These are phyloP conservation scores for Pyralis farinalis DNA, from an alignment of 2,888 invertebrate genomes.

Conservation along the genomic window DNA sequence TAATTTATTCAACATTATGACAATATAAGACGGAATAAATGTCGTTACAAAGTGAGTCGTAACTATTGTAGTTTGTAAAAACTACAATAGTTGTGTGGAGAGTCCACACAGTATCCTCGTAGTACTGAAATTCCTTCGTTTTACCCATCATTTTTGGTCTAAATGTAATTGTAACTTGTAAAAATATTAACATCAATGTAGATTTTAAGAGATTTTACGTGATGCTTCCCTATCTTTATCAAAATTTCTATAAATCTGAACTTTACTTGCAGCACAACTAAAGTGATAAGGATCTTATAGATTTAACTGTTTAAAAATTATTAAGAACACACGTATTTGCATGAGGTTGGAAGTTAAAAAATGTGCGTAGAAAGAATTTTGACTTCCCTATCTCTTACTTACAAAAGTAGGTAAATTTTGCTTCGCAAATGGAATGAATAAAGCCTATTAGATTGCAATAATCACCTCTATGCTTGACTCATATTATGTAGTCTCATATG, in stretches of 20 bases:
- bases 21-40: too few relatives aligned
- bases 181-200: background rate
- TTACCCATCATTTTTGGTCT: too few relatives aligned
- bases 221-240: background rate
- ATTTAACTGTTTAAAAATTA: too few relatives aligned
- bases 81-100: too few relatives aligned
- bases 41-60: too few relatives aligned
- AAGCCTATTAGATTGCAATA: constrained; percentile 7
- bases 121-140: too few relatives aligned
- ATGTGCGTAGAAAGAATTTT: background rate
- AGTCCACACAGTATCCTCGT: too few relatives aligned
- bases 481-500: background rate
- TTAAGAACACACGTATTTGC: background rate
- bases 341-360: background rate
- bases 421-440: constrained; percentile 1
- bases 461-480: background rate
- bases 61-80: too few relatives aligned
- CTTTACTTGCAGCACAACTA: background rate
- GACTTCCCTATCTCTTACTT: background rate
- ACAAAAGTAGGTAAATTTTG: constrained; percentile 1
- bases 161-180: too few relatives aligned
- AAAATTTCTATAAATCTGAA: background rate
- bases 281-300: background rate
- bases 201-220: background rate
- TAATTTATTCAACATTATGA: too few relatives aligned